Percentiles rank a stretch among this genome's conserved stretches.
Conservation (phyloP, 2,888 invertebrate genomes). For the Flexamia atlantica region DNA sequence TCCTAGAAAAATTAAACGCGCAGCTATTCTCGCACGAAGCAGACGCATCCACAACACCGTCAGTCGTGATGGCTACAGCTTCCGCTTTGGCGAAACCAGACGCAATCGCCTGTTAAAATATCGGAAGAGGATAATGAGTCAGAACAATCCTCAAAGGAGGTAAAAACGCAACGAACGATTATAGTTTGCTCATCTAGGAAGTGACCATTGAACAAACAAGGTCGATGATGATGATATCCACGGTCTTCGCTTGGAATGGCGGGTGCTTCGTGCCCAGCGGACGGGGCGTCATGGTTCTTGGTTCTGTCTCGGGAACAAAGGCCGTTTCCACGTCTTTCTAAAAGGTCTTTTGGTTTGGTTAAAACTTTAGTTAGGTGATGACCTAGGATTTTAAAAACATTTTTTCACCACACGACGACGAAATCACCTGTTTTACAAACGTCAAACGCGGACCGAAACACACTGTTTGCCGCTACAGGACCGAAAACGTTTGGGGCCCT, state of each 20-base stretch:
- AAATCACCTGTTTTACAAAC: too few species aligned
- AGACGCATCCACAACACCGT: background rate
- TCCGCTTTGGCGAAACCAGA: background rate
- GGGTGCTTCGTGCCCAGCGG: background rate
- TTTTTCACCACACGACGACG: too few species aligned
- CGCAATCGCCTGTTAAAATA: slow-evolving; percentile 9
- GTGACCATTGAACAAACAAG: background rate
- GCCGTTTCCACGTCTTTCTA: too few species aligned
- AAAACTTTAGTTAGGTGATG: too few species aligned
- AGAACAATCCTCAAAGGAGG: slow-evolving; percentile 1
- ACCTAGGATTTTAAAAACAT: too few species aligned
- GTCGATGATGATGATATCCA: background rate
- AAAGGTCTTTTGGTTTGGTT: too few species aligned
- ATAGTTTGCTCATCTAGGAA: slow-evolving; percentile 32
- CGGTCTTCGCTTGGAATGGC: background rate
- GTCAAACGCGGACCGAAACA: too few species aligned
- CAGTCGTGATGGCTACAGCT: slow-evolving; percentile 1
- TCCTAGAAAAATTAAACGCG: slow-evolving; percentile 4
- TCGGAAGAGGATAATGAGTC: slow-evolving; percentile 4
- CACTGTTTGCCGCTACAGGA: too few species aligned
- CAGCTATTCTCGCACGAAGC: background rate
- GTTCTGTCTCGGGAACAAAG: too few species aligned
- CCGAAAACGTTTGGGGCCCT: too few species aligned
- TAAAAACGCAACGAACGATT: background rate
- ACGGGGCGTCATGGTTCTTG: background rate